phyloP scores from a whole-genome alignment of 1,140 invertebrate genomes.

The Venturia canescens region DNA sequence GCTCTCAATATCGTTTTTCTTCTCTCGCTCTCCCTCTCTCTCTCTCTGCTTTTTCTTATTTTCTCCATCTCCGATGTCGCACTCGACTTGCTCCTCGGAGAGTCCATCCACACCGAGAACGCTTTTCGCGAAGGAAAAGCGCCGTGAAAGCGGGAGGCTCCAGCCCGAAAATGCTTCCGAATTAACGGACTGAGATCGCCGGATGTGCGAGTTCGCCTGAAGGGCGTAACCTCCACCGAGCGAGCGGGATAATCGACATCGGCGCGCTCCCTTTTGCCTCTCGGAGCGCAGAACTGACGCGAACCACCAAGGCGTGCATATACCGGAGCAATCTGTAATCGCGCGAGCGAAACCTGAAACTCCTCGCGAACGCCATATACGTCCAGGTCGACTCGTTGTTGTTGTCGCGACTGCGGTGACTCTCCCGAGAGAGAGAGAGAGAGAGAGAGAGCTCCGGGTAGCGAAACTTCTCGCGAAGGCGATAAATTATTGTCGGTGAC shows the following conservation, averaged over 20 bases:
- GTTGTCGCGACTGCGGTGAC: neutral
- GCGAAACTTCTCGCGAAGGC: neutral
- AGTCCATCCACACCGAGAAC: neutral
- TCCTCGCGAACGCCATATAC: constrained; percentile 52
- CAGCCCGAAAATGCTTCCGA: constrained; percentile 29
- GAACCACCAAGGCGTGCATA: constrained; percentile 7
- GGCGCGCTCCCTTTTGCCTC: neutral
- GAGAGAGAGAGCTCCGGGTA: neutral
- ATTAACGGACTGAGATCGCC: constrained; percentile 35
- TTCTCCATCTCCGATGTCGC: neutral
- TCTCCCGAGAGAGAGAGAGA: neutral
- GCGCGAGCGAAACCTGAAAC: constrained; percentile 55
- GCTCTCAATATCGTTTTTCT: constrained; percentile 5
- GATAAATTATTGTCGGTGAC: constrained; percentile 50
- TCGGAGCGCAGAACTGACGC: neutral
- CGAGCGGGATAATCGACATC: neutral
- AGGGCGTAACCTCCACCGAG: neutral
- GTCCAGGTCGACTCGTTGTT: constrained; percentile 32
- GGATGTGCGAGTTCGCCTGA: neutral
- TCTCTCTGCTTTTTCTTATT: constrained; percentile 40
- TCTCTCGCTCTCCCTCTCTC: constrained; percentile 36
- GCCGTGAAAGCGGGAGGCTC: constrained; percentile 16
- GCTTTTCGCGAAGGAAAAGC: constrained; percentile 34
- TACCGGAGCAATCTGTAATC: constrained; percentile 57
- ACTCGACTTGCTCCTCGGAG: constrained; percentile 9